These are phyloP conservation scores for Pectinophora gossypiella DNA, from an alignment of 1,140 invertebrate genomes.

Conservation along the genomic window DNA sequence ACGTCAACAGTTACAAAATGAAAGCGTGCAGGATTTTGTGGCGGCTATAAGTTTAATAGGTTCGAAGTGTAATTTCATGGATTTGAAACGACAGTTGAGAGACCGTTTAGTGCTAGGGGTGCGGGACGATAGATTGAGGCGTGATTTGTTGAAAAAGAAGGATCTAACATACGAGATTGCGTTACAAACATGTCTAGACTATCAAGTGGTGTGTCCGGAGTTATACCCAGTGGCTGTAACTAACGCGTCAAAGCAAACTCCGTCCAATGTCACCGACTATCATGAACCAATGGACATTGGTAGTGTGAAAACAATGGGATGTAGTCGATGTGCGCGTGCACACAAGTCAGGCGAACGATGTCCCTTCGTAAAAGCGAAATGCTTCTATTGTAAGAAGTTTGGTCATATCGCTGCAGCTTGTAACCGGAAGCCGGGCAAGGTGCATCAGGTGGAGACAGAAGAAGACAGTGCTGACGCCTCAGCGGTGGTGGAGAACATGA, in stretches of 20 bases:
- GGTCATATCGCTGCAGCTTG: conserved; percentile 24
- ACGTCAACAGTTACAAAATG: conserved; percentile 15
- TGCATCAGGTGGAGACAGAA: conserved; percentile 14
- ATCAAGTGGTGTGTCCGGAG: conserved; percentile 23
- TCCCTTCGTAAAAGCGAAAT: conserved; percentile 18
- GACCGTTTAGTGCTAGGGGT: conserved; percentile 21
- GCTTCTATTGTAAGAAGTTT: conserved; percentile 22
- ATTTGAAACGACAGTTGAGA: conserved; percentile 23
- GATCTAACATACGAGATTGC: conserved; percentile 19
- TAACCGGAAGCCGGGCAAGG: conserved; percentile 13
- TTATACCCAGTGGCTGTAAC: conserved; percentile 18
- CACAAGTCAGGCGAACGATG: conserved; percentile 20
- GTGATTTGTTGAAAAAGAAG: conserved; percentile 21
- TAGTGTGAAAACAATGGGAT: conserved; percentile 18
- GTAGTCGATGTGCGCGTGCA: conserved; percentile 16
- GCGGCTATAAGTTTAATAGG: conserved; percentile 18
- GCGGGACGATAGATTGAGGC: conserved; percentile 20
- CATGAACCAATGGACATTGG: conserved; percentile 28
- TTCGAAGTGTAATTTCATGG: conserved; percentile 21
- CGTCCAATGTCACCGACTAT: conserved; percentile 7
- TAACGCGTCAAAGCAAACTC: conserved; percentile 23
- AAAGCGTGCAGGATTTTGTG: conserved; percentile 27
- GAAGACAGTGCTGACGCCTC: neutral
- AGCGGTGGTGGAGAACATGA: conserved; percentile 10
- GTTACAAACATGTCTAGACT: conserved; percentile 20